Evolutionary conservation across 1,140 invertebrate genomes (phyloP), one percentile per base, ranked within the genome.

Genomic region (Lucilia cuprina): DNA sequence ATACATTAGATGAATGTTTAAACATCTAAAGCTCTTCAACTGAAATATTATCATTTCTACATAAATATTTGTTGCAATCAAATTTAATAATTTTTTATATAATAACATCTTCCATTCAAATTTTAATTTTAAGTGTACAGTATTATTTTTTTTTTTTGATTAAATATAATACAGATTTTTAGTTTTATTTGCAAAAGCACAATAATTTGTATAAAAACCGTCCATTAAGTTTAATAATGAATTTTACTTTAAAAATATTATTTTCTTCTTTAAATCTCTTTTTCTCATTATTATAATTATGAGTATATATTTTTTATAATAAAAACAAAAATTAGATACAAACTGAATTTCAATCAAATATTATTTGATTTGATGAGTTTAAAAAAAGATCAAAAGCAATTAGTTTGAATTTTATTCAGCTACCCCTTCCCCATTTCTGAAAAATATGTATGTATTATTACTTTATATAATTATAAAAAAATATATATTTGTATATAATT

Each of bases 141-240:
- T 80, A 80, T 80, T 80, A 49, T 12, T 41, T 34, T 35, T 75
- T 41, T 34, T 35, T 75, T 21, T 77, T 77, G 0, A 4, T 35
- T 75, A 75, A 75, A 35, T 75, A 34, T 7, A 55, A 55, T 5
- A 14, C 50, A 55, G 17, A 75, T 75, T 30, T 41, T 41, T 3
- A 41, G 41, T 41, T 41, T 41, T 41, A 41, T 41, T 41, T 10
- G 10, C 41, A 41, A 41, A 41, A 77, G n/a, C 35, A 41, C n/a
- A 41, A 34, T 80, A 80, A 80, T 80, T 80, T 80, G 77, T 80
- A 80, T 34, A 49, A 80, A 80, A 12, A 80, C 77, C 77, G 77
- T 80, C 77, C 77, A 80, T 80, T 80, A 30, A 49, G 77, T 80
- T 80, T 49, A 80, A 80, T 49, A 74, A 74, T 60, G 5, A 74